Percentiles rank a stretch among this genome's conserved stretches.
phyloP scores from a whole-genome alignment of 2,797 vertebrate genomes.

The Presbytis comata region DNA sequence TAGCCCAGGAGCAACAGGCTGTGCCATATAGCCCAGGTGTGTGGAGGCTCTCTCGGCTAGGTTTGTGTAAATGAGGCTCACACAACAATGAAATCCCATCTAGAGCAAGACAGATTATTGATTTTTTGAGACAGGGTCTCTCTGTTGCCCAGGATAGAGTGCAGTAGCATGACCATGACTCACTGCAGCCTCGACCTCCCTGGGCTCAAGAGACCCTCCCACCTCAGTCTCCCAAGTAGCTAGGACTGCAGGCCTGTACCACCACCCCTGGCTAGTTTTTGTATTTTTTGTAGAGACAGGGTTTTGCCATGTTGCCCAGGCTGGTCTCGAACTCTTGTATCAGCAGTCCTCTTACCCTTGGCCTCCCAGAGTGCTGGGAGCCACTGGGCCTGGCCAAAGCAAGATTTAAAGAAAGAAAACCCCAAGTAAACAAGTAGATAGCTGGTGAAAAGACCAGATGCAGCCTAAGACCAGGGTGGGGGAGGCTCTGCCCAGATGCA shows the following conservation, averaged over 20 bases:
- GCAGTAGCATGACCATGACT: background rate
- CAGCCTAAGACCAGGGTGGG: background rate
- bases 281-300: background rate
- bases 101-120: background rate
- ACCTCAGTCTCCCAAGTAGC: background rate
- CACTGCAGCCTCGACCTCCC: background rate
- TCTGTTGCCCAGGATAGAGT: background rate
- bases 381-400: background rate
- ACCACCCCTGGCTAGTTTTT: background rate
- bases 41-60: background rate
- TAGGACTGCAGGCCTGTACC: background rate
- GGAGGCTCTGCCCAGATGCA: conserved; percentile 82
- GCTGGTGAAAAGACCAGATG: background rate
- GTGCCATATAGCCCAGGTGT: background rate
- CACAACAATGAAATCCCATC: background rate
- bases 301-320: background rate
- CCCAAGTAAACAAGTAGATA: background rate
- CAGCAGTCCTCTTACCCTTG: background rate
- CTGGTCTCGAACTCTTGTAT: background rate
- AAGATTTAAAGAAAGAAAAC: background rate
- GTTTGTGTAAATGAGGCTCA: background rate
- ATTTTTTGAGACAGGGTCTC: background rate
- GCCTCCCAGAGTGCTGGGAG: background rate
- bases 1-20: background rate
- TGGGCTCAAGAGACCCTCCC: background rate